Evolutionary conservation across 2,797 vertebrate genomes (phyloP).

Genomic region (Aphelocoma californica): DNA sequence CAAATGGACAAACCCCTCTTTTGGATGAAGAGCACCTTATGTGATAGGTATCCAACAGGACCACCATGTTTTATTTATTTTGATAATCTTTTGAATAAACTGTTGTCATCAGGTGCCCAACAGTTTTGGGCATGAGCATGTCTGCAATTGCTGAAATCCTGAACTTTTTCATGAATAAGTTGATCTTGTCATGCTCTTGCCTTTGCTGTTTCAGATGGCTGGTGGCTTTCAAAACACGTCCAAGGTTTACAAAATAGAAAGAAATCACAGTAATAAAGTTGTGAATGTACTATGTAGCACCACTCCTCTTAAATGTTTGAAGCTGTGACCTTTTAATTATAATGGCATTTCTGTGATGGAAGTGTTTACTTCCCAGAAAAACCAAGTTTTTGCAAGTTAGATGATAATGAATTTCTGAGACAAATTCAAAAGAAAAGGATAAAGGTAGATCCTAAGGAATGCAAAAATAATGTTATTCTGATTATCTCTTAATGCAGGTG

Average conservation of each 20-base stretch:
- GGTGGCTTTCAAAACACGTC: background rate
- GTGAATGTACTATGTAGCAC: background rate
- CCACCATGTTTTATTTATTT: background rate
- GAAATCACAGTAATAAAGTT: background rate
- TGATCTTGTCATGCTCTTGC: background rate
- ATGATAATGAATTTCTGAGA: background rate
- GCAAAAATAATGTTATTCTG: background rate
- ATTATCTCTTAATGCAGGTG: background rate
- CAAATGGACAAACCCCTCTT: background rate
- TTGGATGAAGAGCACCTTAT: background rate
- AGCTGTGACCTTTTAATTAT: background rate
- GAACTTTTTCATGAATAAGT: background rate
- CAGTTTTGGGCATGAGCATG: background rate
- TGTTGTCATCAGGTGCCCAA: background rate
- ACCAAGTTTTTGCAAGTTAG: background rate
- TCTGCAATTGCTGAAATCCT: background rate
- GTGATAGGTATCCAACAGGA: background rate
- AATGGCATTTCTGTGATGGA: background rate
- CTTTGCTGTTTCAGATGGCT: background rate
- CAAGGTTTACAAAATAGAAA: background rate
- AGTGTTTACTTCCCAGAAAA: background rate
- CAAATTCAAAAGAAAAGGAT: background rate
- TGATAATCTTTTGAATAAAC: background rate
- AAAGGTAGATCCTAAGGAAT: background rate
- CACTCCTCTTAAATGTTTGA: background rate